Evolutionary conservation across 1,140 invertebrate genomes (phyloP), one percentile per base, ranked within the genome.

Genomic region (Conus betulinus): DNA sequence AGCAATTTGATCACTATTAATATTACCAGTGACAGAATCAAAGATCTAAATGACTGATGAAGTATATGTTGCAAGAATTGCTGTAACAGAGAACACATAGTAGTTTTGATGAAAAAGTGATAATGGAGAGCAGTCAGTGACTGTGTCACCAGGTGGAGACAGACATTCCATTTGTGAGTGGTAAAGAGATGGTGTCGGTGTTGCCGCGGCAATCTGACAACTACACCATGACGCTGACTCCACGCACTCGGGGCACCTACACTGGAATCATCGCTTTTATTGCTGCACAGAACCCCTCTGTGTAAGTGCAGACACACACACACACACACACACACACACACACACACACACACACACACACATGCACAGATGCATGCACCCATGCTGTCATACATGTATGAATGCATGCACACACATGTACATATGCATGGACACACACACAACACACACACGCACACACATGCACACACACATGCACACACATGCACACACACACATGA

Each of bases 201-300:
- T 88, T 95, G 25, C 91, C 93, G 27, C 92, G 93, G 13, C 90
- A 94, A 87, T 92, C 92, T 20, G 93, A 90, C 5, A 90, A 84
- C 20, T 95, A 95, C 88, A 91, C 91, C 52, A 91, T 95, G 63
- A 89, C 89, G 20, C 89, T 94, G 13, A 79, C 88, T 10, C 95
- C 95, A 25, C 90, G 87, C 1, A 91, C 89, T 85, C 89, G 94
- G 79, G 95, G 95, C 10, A 88, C 90, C 5, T 95, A 90, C 90
- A 94, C 93, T 82, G 95, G 95, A 25, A 91, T 95, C 52, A 88
- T 95, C 8, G 89, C 93, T 17, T 95, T 95, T 87, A 93, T 94
- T 23, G 93, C 95, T 63, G 92, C 93, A 79, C 91, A 92, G 67
- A 94, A 92, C 87, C 93, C 93, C 67, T 88, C 92, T 23, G 90